Percentiles rank a stretch among this genome's conserved stretches.
phyloP scores from a whole-genome alignment of 2,113 vertebrate genomes.

The Antechinus stuartii region DNA sequence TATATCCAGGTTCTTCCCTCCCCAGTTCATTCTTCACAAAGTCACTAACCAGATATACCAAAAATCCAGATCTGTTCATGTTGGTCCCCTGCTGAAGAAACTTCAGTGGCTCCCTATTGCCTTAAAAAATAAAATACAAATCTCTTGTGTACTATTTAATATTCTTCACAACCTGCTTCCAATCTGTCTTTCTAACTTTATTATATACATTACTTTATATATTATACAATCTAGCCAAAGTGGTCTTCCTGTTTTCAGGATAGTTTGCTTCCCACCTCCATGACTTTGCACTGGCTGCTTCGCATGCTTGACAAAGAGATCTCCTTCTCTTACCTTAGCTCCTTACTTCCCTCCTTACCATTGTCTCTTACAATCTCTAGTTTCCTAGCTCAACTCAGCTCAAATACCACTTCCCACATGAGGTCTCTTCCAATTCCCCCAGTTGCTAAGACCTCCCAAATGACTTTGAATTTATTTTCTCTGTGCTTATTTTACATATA shows the following conservation, averaged over 20 bases:
- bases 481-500: background rate
- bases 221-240: background rate
- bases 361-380: background rate
- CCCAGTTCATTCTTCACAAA: background rate
- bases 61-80: background rate
- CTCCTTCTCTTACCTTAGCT: too few relatives aligned
- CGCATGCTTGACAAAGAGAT: background rate
- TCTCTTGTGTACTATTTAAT: background rate
- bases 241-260: background rate
- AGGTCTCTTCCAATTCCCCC: background rate
- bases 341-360: background rate
- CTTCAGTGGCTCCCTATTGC: background rate
- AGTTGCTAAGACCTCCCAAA: background rate
- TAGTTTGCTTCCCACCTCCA: background rate
- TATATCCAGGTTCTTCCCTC: background rate
- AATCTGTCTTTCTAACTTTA: background rate
- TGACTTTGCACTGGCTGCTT: background rate
- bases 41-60: background rate
- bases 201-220: background rate
- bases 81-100: background rate
- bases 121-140: background rate
- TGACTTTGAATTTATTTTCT: background rate
- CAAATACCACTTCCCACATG: background rate
- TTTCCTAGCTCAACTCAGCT: background rate
- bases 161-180: background rate